phyloP scores from a whole-genome alignment of 2,888 invertebrate genomes.

The Pseudanteris insignis region DNA sequence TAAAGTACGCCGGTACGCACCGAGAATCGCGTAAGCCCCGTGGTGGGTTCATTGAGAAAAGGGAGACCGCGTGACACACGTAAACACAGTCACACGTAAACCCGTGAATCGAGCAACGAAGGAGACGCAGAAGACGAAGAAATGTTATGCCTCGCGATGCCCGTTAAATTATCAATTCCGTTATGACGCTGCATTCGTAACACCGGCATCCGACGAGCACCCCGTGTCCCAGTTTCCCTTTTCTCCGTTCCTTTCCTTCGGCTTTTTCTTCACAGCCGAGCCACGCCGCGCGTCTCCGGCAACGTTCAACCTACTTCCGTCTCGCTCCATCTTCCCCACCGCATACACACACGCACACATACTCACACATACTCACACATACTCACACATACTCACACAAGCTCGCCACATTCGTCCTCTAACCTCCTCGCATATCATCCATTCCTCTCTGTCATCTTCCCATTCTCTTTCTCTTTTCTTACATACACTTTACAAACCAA shows the following conservation, averaged over 20 bases:
- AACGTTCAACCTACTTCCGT: neutral
- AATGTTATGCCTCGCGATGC: conserved; percentile 57
- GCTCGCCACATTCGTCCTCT: neutral
- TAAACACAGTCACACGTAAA: conserved; percentile 30
- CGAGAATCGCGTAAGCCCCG: conserved; percentile 41
- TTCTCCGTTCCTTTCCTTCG: conserved; percentile 42
- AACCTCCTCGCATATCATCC: too few relatives aligned
- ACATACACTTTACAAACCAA: too few relatives aligned
- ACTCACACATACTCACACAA: too few relatives aligned
- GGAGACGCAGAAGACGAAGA: conserved; percentile 46
- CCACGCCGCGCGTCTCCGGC: too few relatives aligned
- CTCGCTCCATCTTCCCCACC: too few relatives aligned
- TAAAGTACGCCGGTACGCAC: too few relatives aligned
- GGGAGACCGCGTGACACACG: conserved; percentile 56
- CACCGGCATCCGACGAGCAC: conserved; percentile 52
- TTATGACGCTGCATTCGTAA: conserved; percentile 64
- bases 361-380: too few relatives aligned
- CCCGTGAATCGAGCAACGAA: conserved; percentile 24
- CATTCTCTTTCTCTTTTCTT: neutral
- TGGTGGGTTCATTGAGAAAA: conserved; percentile 60
- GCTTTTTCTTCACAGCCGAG: conserved; percentile 43
- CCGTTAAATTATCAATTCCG: conserved; percentile 66
- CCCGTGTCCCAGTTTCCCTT: conserved; percentile 53
- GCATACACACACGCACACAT: too few relatives aligned
- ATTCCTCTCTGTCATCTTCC: neutral